These are phyloP conservation scores for Sparidentex hasta DNA, from an alignment of 2,797 vertebrate genomes.

Conservation along the genomic window DNA sequence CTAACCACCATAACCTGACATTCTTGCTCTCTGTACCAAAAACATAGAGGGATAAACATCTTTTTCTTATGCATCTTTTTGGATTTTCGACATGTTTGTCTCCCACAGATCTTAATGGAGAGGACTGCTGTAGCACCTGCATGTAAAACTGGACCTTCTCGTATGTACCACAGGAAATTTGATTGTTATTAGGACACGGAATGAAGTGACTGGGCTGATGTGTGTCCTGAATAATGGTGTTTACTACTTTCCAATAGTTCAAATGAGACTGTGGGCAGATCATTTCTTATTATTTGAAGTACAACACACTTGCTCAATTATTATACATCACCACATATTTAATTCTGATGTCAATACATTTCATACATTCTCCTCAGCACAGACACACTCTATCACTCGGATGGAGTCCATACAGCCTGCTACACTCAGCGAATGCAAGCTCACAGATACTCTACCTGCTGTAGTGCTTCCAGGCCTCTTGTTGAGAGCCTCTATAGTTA, in stretches of 20 bases:
- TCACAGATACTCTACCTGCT: slow-evolving; percentile 47
- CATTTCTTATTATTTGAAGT: not conserved
- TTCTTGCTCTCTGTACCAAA: too few species aligned
- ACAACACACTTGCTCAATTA: not conserved
- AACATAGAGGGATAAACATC: too few species aligned
- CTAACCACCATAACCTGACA: too few species aligned
- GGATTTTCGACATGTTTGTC: too few species aligned
- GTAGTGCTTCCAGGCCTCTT: slow-evolving; percentile 48
- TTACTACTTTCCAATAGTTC: not conserved
- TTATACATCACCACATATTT: not conserved
- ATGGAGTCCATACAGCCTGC: slow-evolving; percentile 21
- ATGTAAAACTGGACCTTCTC: too few species aligned
- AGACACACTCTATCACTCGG: slow-evolving; percentile 8
- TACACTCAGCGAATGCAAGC: slow-evolving; percentile 23
- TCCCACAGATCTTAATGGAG: too few species aligned
- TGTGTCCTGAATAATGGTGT: not conserved
- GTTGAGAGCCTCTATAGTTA: slow-evolving; percentile 63
- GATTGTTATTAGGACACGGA: too few species aligned
- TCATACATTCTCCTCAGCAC: slow-evolving; percentile 6
- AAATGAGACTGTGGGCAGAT: not conserved
- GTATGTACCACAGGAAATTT: too few species aligned
- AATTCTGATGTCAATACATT: too few species aligned
- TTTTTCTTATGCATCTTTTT: too few species aligned
- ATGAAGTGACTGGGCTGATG: too few species aligned
- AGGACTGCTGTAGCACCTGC: too few species aligned